A percentile compares a stretch with the other conserved stretches of the same genome.
phyloP scores from a whole-genome alignment of 2,888 invertebrate species.

The Archaeoteleia sp. region DNA sequence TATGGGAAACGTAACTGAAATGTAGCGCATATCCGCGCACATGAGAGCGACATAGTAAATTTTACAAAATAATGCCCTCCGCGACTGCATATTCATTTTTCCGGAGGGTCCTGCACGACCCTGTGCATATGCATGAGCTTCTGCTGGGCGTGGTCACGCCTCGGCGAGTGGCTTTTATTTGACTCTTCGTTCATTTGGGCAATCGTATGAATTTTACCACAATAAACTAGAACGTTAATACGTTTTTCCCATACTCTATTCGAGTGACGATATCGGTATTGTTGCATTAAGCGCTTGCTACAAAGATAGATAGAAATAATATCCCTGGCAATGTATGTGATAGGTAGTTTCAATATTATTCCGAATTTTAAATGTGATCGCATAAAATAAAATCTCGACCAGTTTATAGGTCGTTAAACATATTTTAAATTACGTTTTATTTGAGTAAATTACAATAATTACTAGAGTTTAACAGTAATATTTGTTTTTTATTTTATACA shows the following conservation, averaged over 20 bases:
- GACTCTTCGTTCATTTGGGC: constrained; percentile 48
- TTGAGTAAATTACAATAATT: too few relatives aligned
- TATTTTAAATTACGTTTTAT: too few relatives aligned
- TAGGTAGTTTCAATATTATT: too few relatives aligned
- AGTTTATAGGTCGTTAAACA: too few relatives aligned
- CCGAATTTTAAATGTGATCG: too few relatives aligned
- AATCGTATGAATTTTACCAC: constrained; percentile 42
- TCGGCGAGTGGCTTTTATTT: constrained; percentile 58
- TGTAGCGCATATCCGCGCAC: constrained; percentile 46
- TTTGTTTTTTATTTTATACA: too few relatives aligned
- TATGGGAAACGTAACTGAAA: constrained; percentile 45
- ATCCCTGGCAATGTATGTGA: too few relatives aligned
- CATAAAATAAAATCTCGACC: too few relatives aligned
- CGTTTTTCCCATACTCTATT: constrained; percentile 12
- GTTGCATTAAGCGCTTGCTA: not conserved
- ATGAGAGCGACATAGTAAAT: constrained; percentile 58
- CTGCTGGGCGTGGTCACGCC: constrained; percentile 63
- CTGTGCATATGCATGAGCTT: constrained; percentile 70
- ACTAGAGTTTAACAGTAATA: too few relatives aligned
- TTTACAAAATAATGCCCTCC: constrained; percentile 64
- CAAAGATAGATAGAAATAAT: too few relatives aligned
- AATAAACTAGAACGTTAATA: constrained; percentile 12
- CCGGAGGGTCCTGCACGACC: constrained; percentile 58
- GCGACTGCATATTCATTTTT: constrained; percentile 70
- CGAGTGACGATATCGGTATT: not conserved